phyloP scores from a whole-genome alignment of 2,797 vertebrate species.

The Erpetoichthys calabaricus region DNA sequence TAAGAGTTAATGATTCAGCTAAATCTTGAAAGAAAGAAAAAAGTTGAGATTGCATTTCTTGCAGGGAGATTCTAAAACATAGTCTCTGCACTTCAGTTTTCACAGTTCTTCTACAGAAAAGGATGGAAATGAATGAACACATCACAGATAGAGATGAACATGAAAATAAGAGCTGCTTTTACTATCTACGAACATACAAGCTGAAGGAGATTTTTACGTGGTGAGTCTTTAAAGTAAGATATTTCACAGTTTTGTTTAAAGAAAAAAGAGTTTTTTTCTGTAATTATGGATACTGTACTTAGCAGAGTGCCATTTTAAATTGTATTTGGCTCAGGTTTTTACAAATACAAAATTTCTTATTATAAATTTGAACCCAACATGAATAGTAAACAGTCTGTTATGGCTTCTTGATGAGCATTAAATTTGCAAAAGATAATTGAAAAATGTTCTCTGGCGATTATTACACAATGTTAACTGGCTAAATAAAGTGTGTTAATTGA shows the following conservation, averaged over 20 bases:
- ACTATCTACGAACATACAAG: slow-evolving; percentile 22
- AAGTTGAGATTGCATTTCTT: slow-evolving; percentile 4
- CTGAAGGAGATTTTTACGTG: slow-evolving; percentile 34
- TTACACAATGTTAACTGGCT: too few species aligned
- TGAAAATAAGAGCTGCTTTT: slow-evolving; percentile 8
- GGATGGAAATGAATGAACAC: slow-evolving; percentile 34
- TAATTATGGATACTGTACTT: not conserved
- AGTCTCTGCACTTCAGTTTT: not conserved
- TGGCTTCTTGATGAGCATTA: too few species aligned
- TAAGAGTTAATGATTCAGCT: slow-evolving; percentile 51
- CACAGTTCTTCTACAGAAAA: slow-evolving; percentile 17
- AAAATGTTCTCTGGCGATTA: too few species aligned
- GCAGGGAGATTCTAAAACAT: too few species aligned
- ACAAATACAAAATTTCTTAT: too few species aligned
- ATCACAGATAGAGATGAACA: slow-evolving; percentile 17
- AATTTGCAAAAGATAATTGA: too few species aligned
- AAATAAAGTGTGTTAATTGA: too few species aligned
- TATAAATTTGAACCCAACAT: too few species aligned
- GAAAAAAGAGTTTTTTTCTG: not conserved
- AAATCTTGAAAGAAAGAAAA: slow-evolving; percentile 13
- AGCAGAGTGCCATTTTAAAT: not conserved
- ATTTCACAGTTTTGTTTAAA: slow-evolving; percentile 3
- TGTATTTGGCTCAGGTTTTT: too few species aligned
- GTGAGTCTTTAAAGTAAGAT: slow-evolving; percentile 31
- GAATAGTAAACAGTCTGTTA: too few species aligned